These are phyloP conservation scores for Caenorhabditis brenneri DNA, from an alignment of 1,140 invertebrate genomes.

Conservation along the genomic window DNA sequence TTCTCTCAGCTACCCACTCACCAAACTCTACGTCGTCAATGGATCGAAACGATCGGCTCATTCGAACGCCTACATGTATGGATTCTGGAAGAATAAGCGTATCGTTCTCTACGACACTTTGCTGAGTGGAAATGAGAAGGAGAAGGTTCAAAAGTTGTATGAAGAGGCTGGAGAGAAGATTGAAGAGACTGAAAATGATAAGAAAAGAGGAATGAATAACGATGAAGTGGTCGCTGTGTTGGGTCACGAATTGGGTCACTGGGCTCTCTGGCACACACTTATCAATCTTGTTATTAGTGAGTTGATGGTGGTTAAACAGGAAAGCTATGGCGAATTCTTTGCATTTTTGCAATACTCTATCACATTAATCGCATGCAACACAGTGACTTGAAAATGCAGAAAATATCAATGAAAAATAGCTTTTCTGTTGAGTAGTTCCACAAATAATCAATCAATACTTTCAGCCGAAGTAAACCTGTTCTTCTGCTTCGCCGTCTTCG, in stretches of 20 bases:
- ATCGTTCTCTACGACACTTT: constrained; percentile 97
- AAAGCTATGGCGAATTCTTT: too few relatives aligned
- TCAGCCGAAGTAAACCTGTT: constrained; percentile 77
- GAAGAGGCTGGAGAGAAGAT: constrained; percentile 57
- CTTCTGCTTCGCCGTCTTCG: constrained; percentile 86
- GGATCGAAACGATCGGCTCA: constrained; percentile 72
- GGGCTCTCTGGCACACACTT: constrained; percentile 88
- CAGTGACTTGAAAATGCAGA: too few relatives aligned
- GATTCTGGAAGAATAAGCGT: constrained; percentile 92
- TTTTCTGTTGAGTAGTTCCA: too few relatives aligned
- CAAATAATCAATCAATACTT: too few relatives aligned
- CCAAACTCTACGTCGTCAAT: constrained; percentile 94
- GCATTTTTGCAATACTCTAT: too few relatives aligned
- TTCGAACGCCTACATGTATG: constrained; percentile 81
- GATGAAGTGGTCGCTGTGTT: constrained; percentile 93
- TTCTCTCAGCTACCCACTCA: constrained; percentile 87
- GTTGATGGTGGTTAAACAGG: too few relatives aligned
- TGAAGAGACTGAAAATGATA: constrained; percentile 30
- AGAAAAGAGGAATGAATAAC: constrained; percentile 80
- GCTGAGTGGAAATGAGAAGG: constrained; percentile 66
- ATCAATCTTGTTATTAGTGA: constrained; percentile 82
- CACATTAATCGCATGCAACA: too few relatives aligned
- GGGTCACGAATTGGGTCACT: constrained; percentile 95
- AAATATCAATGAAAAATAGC: too few relatives aligned
- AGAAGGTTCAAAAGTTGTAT: constrained; percentile 58